Evolutionary conservation across 2,888 invertebrate species (phyloP).

Genomic region (Ypsolopha sequella): DNA sequence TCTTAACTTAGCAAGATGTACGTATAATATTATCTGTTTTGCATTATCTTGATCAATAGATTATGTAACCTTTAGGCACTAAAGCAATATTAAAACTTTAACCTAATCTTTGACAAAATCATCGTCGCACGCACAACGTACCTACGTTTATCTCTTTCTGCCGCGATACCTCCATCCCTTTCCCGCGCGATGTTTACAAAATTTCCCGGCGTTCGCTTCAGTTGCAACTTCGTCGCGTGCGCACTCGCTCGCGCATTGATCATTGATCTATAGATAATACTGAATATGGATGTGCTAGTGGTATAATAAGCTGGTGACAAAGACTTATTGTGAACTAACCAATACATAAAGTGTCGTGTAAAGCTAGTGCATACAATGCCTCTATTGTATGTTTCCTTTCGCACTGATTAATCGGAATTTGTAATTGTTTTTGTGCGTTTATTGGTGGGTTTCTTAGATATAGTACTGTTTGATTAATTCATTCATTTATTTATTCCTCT

Average conservation of each 20-base stretch:
- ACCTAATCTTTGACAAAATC: no score
- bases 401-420: no score
- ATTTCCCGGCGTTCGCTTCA: constrained; percentile 29
- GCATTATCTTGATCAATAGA: no score
- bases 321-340: constrained; percentile 16
- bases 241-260: constrained; percentile 25
- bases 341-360: neutral
- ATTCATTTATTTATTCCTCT: no score
- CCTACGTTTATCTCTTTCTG: constrained; percentile 24
- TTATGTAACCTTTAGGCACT: no score
- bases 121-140: constrained; percentile 15
- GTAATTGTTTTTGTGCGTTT: constrained; percentile 8
- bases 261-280: constrained; percentile 16
- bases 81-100: no score
- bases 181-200: constrained; percentile 43
- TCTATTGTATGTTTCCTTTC: no score
- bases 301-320: constrained; percentile 17
- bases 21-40: no score
- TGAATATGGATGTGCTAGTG: neutral
- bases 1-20: no score
- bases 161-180: constrained; percentile 21
- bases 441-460: constrained; percentile 24
- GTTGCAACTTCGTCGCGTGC: constrained; percentile 34
- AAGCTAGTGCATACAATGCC: constrained; percentile 1
- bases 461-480: neutral